phyloP scores from a whole-genome alignment of 2,113 vertebrate species.

The Heloderma charlesbogerti region DNA sequence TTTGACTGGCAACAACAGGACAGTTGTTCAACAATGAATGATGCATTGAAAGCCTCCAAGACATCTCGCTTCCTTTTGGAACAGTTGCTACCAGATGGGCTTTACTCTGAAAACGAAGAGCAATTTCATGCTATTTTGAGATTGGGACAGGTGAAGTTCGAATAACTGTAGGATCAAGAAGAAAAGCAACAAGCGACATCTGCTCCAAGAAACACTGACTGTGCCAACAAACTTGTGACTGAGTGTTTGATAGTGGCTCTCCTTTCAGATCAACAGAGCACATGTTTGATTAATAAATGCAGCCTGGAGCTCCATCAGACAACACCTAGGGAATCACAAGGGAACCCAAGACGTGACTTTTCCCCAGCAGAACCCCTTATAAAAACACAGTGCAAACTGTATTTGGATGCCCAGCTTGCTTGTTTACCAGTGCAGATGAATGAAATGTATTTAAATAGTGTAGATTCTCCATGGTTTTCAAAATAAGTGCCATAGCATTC shows the following conservation, averaged over 20 bases:
- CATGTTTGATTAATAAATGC: constrained; percentile 50
- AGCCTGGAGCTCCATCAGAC: constrained; percentile 42
- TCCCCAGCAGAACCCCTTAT: constrained; percentile 34
- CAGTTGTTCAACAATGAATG: constrained; percentile 32
- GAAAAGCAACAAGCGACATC: constrained; percentile 65
- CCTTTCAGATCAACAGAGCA: constrained; percentile 49
- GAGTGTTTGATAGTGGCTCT: constrained; percentile 46
- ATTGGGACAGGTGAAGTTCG: constrained; percentile 70
- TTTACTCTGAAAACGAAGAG: constrained; percentile 59
- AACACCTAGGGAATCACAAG: constrained; percentile 39
- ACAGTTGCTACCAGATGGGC: constrained; percentile 52
- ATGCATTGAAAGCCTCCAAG: constrained; percentile 11
- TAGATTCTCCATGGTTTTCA: background rate
- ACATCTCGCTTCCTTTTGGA: constrained; percentile 52
- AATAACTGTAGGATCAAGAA: constrained; percentile 65
- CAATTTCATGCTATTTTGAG: constrained; percentile 66
- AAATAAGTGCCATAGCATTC: background rate
- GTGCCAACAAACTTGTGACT: constrained; percentile 45
- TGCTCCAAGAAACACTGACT: constrained; percentile 49
- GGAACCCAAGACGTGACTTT: constrained; percentile 36
- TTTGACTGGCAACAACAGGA: constrained; percentile 15
- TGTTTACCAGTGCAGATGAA: constrained; percentile 11
- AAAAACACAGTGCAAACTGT: background rate
- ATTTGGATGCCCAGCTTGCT: constrained; percentile 27
- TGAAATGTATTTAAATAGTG: background rate